A percentile compares a stretch with the other conserved stretches of the same genome.
Evolutionary conservation across 2,888 invertebrate species (phyloP).

Genomic region (Drosophila neotestacea): DNA sequence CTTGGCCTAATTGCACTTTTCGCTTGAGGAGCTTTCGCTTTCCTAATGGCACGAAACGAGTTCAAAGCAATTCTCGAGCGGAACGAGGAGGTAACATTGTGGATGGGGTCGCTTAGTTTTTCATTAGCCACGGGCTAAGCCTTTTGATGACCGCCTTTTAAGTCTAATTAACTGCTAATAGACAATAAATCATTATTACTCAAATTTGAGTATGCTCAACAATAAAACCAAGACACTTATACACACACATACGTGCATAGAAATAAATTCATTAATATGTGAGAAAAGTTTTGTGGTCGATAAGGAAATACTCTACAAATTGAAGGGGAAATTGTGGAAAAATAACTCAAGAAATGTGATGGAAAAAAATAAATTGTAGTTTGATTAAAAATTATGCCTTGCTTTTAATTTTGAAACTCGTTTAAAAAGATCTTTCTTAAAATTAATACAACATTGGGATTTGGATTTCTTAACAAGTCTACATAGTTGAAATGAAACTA

Average conservation of each 20-base stretch:
- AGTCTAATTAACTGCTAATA: constrained; percentile 82
- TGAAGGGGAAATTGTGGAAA: not conserved
- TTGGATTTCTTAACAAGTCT: too few species aligned
- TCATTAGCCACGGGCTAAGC: constrained; percentile 76
- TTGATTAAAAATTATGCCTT: too few species aligned
- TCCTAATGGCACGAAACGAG: constrained; percentile 74
- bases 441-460: too few species aligned
- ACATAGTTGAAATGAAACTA: too few species aligned
- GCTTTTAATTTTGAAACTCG: too few species aligned
- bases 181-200: constrained; percentile 81
- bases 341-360: too few species aligned
- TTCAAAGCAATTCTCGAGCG: constrained; percentile 62
- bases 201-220: constrained; percentile 65
- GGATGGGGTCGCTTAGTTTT: constrained; percentile 66
- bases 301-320: constrained; percentile 29
- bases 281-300: constrained; percentile 26
- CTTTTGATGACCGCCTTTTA: constrained; percentile 75
- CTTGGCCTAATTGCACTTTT: constrained; percentile 74
- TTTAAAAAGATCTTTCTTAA: too few species aligned
- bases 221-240: constrained; percentile 45
- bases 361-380: too few species aligned
- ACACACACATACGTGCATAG: constrained; percentile 38
- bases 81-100: not conserved
- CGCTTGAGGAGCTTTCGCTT: constrained; percentile 67
- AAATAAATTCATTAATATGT: constrained; percentile 65